Percentiles rank a stretch among this genome's conserved stretches.
Evolutionary conservation across 2,888 invertebrate genomes (phyloP).

Genomic region (Pherbina coryleti): DNA sequence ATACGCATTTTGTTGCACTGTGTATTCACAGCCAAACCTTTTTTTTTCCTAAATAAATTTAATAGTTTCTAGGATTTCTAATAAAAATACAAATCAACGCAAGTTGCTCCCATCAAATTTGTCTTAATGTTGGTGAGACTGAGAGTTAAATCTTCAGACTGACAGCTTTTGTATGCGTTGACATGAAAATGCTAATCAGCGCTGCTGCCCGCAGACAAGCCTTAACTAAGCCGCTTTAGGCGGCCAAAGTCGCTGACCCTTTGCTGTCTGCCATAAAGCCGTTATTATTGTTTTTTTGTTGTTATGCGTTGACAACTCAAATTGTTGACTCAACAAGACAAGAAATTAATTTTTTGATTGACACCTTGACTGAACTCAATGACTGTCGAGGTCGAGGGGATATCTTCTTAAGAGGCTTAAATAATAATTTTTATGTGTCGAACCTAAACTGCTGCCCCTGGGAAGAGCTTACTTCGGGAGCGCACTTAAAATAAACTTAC

Average conservation of each 20-base stretch:
- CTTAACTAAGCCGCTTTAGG: conserved; percentile 30
- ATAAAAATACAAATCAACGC: too few relatives aligned
- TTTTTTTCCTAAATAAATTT: too few relatives aligned
- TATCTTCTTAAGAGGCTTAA: conserved; percentile 54
- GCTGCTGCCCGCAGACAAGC: conserved; percentile 17
- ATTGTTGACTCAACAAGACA: conserved; percentile 40
- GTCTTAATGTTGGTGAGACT: background rate
- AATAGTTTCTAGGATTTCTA: too few relatives aligned
- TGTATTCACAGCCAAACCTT: too few relatives aligned
- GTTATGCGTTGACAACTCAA: conserved; percentile 1
- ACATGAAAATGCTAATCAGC: conserved; percentile 1
- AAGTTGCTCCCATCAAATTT: too few relatives aligned
- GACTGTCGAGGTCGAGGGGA: background rate
- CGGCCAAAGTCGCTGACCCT: conserved; percentile 41
- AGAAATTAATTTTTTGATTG: conserved; percentile 54
- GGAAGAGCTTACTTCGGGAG: too few relatives aligned
- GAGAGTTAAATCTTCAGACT: background rate
- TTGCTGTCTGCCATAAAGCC: background rate
- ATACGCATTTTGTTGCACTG: too few relatives aligned
- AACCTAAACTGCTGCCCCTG: background rate
- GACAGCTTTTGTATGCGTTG: background rate
- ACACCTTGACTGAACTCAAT: conserved; percentile 59
- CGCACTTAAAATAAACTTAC: too few relatives aligned
- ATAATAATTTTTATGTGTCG: conserved; percentile 32
- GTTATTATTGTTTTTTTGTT: conserved; percentile 19